phyloP scores from a whole-genome alignment of 2,888 invertebrate genomes.

The Trissonchulus latispiculum region DNA sequence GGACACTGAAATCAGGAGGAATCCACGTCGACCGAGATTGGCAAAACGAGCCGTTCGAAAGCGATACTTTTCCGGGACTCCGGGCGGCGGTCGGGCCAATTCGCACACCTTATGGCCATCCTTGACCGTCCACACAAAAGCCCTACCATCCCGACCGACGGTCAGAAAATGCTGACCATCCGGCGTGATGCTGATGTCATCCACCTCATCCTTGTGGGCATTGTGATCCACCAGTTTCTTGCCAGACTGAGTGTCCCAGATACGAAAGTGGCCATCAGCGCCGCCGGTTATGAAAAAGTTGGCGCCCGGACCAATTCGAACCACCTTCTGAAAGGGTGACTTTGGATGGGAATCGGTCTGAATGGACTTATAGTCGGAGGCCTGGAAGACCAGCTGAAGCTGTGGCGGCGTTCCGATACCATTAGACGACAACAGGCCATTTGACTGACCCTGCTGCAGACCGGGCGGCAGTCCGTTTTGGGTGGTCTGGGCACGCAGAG shows the following conservation, averaged over 20 bases:
- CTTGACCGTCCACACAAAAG: slow-evolving; percentile 64
- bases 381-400: background rate
- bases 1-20: background rate
- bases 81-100: slow-evolving; percentile 64
- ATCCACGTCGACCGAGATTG: background rate
- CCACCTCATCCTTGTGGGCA: slow-evolving; percentile 79
- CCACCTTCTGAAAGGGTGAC: slow-evolving; percentile 68
- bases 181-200: slow-evolving; percentile 81
- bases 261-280: slow-evolving; percentile 69
- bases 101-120: slow-evolving; percentile 59
- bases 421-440: background rate
- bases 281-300: slow-evolving; percentile 80
- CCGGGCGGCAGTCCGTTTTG: background rate
- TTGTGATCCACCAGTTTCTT: slow-evolving; percentile 59
- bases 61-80: slow-evolving; percentile 36
- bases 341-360: slow-evolving; percentile 20
- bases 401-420: background rate
- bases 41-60: slow-evolving; percentile 10
- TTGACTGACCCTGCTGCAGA: background rate
- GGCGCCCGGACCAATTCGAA: slow-evolving; percentile 64
- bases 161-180: slow-evolving; percentile 53
- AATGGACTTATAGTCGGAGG: background rate
- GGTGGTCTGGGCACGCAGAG: background rate
- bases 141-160: slow-evolving; percentile 59
- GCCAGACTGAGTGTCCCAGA: slow-evolving; percentile 64